Evolutionary conservation across 2,888 invertebrate genomes (phyloP).

Genomic region (Agapostemon virescens): DNA sequence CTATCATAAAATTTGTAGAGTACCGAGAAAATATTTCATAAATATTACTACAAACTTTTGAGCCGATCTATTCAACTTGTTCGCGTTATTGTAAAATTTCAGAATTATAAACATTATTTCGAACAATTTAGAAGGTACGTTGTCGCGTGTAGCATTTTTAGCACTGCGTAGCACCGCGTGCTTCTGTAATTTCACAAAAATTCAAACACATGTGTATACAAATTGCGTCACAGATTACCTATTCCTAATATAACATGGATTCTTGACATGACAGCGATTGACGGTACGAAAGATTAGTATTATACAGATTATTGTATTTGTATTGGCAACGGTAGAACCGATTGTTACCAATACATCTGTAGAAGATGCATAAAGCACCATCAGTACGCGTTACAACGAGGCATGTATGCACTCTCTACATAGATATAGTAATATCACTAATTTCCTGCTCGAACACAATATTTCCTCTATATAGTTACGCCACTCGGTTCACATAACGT

Average conservation of each 20-base stretch:
- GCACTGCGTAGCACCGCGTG: no score
- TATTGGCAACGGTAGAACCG: not conserved
- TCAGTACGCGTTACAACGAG: not conserved
- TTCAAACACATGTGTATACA: no score
- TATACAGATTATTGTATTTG: no score
- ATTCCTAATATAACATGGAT: not conserved
- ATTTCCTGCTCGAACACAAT: not conserved
- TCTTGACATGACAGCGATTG: not conserved
- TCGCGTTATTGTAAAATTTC: no score
- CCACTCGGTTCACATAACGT: slow-evolving; percentile 3
- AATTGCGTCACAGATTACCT: no score
- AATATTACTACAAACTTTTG: not conserved
- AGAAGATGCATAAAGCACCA: not conserved
- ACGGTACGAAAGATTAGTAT: not conserved
- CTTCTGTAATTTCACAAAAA: no score
- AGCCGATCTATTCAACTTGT: not conserved
- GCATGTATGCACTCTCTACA: not conserved
- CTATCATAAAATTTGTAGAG: not conserved
- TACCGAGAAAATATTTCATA: not conserved
- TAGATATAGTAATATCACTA: not conserved
- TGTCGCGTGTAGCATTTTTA: not conserved
- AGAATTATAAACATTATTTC: no score
- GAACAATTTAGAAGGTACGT: not conserved
- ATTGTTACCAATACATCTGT: not conserved
- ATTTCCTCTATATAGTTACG: not conserved